Conservation (phyloP, 1,140 invertebrate genomes). For the Anoplolepis gracilipes region DNA sequence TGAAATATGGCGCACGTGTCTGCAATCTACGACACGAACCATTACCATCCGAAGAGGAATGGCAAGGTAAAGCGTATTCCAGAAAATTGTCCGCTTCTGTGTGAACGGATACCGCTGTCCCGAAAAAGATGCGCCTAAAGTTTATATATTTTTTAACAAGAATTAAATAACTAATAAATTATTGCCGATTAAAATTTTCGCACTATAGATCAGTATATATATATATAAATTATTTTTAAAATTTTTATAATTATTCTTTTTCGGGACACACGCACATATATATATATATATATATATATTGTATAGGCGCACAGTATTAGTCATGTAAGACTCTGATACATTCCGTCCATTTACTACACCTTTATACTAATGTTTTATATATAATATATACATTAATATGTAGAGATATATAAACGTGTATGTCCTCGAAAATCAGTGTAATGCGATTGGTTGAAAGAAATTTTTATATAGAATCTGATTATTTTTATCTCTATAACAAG, state of each 20-base stretch:
- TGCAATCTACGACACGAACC: slow-evolving; percentile 89
- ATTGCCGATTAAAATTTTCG: not conserved
- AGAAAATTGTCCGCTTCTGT: slow-evolving; percentile 87
- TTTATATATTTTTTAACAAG: not conserved
- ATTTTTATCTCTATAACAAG: not conserved
- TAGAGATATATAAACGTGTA: not conserved
- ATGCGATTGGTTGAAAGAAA: not conserved
- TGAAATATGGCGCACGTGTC: slow-evolving; percentile 90
- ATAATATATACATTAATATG: not conserved
- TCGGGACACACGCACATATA: no score
- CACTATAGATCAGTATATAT: not conserved
- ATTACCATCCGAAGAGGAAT: slow-evolving; percentile 87
- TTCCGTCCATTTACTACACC: slow-evolving; percentile 50
- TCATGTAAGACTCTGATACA: slow-evolving; percentile 17
- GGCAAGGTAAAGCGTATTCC: slow-evolving; percentile 88
- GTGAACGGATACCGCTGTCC: slow-evolving; percentile 17
- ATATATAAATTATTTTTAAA: not conserved
- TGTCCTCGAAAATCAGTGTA: slow-evolving; percentile 14
- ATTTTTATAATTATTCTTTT: slow-evolving; percentile 7
- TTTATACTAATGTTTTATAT: slow-evolving; percentile 16
- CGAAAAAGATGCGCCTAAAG: not conserved
- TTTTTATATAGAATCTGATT: not conserved
- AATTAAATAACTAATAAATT: not conserved
- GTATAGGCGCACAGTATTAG: not conserved
- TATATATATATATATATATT: slow-evolving; percentile 1